Evolutionary conservation across 2,797 vertebrate genomes (phyloP).

Genomic region (Pachyuromys duprasi): DNA sequence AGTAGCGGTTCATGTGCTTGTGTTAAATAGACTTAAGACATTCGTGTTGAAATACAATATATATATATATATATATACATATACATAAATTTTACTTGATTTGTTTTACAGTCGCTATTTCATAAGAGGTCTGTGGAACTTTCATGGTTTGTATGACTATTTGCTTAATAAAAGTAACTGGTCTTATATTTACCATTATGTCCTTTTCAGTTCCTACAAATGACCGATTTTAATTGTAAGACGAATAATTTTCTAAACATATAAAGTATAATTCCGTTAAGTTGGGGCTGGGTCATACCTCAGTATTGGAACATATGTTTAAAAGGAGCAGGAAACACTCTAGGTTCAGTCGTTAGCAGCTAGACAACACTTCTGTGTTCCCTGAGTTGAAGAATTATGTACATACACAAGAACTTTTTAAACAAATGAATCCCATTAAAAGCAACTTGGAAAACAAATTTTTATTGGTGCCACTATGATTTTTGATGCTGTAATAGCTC

Average conservation of each 20-base stretch:
- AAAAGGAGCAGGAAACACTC: not conserved
- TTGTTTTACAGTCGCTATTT: not conserved
- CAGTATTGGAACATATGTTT: not conserved
- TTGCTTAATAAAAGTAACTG: not conserved
- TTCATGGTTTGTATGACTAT: not conserved
- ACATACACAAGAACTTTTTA: not conserved
- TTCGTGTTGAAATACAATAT: not conserved
- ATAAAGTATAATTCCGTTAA: not conserved
- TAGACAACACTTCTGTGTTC: too few relatives aligned
- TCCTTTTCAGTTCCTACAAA: conserved; percentile 28
- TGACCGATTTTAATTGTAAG: not conserved
- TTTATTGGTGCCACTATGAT: not conserved
- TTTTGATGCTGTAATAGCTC: not conserved
- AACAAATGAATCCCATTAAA: not conserved
- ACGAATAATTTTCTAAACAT: not conserved
- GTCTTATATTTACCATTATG: not conserved
- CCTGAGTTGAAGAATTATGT: too few relatives aligned
- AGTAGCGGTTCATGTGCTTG: not conserved
- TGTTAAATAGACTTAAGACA: not conserved
- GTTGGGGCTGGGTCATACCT: not conserved
- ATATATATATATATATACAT: not conserved
- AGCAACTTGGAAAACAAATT: not conserved
- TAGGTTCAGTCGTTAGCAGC: too few relatives aligned
- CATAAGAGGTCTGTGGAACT: not conserved
- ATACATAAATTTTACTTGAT: not conserved